phyloP scores from a whole-genome alignment of 2,797 vertebrate species.

The Tenualosa ilisha region DNA sequence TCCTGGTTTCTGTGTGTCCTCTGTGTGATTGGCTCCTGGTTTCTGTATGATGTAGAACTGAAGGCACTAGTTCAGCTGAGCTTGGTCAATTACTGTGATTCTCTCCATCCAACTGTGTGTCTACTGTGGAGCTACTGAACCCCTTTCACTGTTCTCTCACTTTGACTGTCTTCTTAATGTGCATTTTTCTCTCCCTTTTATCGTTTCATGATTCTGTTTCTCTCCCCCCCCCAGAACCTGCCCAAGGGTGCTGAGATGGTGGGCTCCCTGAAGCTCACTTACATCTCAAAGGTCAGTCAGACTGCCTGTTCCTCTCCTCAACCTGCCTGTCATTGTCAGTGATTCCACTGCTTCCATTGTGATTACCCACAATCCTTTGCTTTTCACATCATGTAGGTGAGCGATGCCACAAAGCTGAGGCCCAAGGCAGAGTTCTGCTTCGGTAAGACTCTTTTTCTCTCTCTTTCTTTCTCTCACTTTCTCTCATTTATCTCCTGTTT shows the following conservation, averaged over 20 bases:
- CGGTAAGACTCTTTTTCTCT: slow-evolving; percentile 69
- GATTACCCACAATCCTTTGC: background rate
- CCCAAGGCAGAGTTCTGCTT: slow-evolving; percentile 91
- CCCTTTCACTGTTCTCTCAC: background rate
- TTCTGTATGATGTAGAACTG: background rate
- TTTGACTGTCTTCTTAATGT: background rate
- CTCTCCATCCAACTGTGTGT: background rate
- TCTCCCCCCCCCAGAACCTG: slow-evolving; percentile 72
- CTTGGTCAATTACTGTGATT: background rate
- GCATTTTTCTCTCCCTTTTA: background rate
- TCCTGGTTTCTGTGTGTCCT: background rate
- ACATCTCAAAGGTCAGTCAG: slow-evolving; percentile 83
- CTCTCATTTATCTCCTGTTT: too few relatives aligned
- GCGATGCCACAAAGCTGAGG: slow-evolving; percentile 88
- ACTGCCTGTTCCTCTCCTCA: background rate
- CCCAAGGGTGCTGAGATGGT: slow-evolving; percentile 82
- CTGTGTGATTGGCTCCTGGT: background rate
- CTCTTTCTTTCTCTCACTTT: too few relatives aligned
- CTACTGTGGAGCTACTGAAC: background rate
- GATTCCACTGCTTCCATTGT: background rate
- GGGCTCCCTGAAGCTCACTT: slow-evolving; percentile 85
- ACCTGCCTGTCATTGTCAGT: background rate
- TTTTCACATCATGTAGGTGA: slow-evolving; percentile 72
- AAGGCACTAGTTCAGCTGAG: background rate
- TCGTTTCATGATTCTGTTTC: background rate